Percentiles rank a stretch among this genome's conserved stretches.
These are phyloP conservation scores for Ephydatia muelleri DNA, from an alignment of 37 sponge, comb jelly and placozoan species.

Conservation along the genomic window DNA sequence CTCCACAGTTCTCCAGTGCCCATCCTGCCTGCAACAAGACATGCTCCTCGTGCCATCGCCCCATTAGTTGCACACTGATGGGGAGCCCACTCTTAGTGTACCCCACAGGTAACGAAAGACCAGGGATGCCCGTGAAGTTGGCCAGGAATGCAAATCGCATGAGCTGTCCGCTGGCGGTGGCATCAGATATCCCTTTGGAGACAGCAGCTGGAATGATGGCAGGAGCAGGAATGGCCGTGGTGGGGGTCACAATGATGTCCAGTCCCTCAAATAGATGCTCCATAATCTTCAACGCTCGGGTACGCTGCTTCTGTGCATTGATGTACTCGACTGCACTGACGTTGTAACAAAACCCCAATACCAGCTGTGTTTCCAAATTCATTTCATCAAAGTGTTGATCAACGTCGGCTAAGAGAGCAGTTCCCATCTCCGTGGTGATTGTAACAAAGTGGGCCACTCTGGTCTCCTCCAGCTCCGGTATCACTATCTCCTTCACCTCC, in stretches of 20 bases:
- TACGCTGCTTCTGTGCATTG: slow-evolving; percentile 77
- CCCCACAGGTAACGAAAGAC: slow-evolving; percentile 72
- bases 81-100: slow-evolving; percentile 67
- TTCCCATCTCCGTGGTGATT: slow-evolving; percentile 64
- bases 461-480: slow-evolving; percentile 77
- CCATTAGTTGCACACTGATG: slow-evolving; percentile 86
- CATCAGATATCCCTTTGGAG: slow-evolving; percentile 38
- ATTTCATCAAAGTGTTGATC: slow-evolving; percentile 63
- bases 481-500: slow-evolving; percentile 58
- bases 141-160: slow-evolving; percentile 61
- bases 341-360: not conserved
- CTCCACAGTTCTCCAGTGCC: slow-evolving; percentile 64
- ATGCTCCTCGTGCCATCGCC: slow-evolving; percentile 83
- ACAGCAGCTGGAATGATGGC: slow-evolving; percentile 37
- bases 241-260: slow-evolving; percentile 68
- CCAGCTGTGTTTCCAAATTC: slow-evolving; percentile 59
- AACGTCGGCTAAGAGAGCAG: slow-evolving; percentile 25
- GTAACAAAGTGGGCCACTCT: slow-evolving; percentile 60
- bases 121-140: slow-evolving; percentile 77
- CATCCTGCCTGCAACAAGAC: slow-evolving; percentile 69
- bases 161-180: slow-evolving; percentile 14
- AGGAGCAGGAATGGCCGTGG: slow-evolving; percentile 56
- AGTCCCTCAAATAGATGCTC: slow-evolving; percentile 45
- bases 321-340: slow-evolving; percentile 47
- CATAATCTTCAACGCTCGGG: slow-evolving; percentile 56